Conservation (phyloP, 2,797 vertebrate species). For the Xiphorhynchus erythropygius region DNA sequence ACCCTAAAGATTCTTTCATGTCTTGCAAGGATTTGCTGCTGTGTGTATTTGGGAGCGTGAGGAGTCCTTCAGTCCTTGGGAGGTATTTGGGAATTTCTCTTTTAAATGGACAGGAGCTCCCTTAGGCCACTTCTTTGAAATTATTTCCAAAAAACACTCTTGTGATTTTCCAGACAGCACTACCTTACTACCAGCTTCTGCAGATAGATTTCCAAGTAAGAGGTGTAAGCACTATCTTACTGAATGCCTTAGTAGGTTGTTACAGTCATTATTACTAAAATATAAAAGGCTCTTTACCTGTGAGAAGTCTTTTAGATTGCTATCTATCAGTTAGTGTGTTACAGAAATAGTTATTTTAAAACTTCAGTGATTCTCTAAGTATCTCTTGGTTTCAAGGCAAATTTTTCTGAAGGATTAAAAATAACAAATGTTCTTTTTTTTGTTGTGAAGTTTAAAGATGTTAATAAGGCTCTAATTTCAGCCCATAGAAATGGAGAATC, state of each 20-base stretch:
- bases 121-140: neutral
- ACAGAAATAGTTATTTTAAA: neutral
- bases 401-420: neutral
- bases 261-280: neutral
- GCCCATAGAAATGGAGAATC: conserved; percentile 88
- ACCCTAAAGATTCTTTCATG: rapidly evolving
- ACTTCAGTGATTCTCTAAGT: neutral
- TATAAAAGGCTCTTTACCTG: neutral
- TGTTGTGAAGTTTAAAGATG: neutral
- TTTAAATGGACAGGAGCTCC: neutral
- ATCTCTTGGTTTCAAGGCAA: neutral
- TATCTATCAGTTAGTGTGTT: neutral
- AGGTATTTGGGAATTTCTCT: neutral
- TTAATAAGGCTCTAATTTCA: conserved; percentile 51
- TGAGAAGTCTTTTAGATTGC: neutral
- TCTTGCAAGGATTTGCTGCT: neutral
- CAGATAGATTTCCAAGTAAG: neutral
- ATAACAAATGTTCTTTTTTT: neutral
- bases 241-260: neutral
- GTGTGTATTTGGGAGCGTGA: neutral
- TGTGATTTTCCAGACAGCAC: rapidly evolving
- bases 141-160: too few relatives aligned
- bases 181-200: neutral
- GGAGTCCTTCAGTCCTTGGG: neutral
- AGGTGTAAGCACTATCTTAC: rapidly evolving